A percentile compares a stretch with the other conserved stretches of the same genome.
These are phyloP conservation scores for Forficula auricularia DNA, from an alignment of 1,140 invertebrate genomes.

Conservation along the genomic window DNA sequence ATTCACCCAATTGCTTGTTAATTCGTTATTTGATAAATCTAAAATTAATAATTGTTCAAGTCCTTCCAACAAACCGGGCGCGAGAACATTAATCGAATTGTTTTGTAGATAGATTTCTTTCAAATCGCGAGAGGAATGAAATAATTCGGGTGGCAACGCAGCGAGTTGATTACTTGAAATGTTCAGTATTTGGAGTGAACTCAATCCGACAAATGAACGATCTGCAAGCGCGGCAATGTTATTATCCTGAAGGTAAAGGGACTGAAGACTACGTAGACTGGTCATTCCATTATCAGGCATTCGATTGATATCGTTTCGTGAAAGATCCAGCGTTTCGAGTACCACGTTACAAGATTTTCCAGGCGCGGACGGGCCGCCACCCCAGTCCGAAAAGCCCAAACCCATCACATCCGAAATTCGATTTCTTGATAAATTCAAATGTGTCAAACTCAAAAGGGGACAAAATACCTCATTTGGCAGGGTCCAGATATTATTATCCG, in stretches of 20 bases:
- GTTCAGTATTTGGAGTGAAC: slow-evolving; percentile 47
- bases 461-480: slow-evolving; percentile 56
- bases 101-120: slow-evolving; percentile 58
- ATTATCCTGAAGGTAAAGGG: slow-evolving; percentile 53
- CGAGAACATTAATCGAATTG: slow-evolving; percentile 56
- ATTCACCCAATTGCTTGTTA: slow-evolving; percentile 64
- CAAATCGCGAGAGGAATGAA: slow-evolving; percentile 45
- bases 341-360: slow-evolving; percentile 40
- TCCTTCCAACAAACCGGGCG: slow-evolving; percentile 53
- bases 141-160: slow-evolving; percentile 53
- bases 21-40: slow-evolving; percentile 55
- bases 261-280: slow-evolving; percentile 42
- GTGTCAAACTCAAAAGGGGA: slow-evolving; percentile 44
- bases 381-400: slow-evolving; percentile 48
- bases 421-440: slow-evolving; percentile 59
- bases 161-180: slow-evolving; percentile 58
- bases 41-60: slow-evolving; percentile 57
- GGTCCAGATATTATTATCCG: slow-evolving; percentile 63
- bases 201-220: slow-evolving; percentile 47
- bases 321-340: slow-evolving; percentile 52
- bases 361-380: slow-evolving; percentile 26
- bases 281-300: slow-evolving; percentile 49
- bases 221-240: slow-evolving; percentile 50
- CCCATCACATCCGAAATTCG: slow-evolving; percentile 55
- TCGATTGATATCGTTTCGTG: slow-evolving; percentile 49